Evolutionary conservation across 2,888 invertebrate species (phyloP), one percentile per base, ranked within the genome.

Genomic region (Gerosis bhagava): DNA sequence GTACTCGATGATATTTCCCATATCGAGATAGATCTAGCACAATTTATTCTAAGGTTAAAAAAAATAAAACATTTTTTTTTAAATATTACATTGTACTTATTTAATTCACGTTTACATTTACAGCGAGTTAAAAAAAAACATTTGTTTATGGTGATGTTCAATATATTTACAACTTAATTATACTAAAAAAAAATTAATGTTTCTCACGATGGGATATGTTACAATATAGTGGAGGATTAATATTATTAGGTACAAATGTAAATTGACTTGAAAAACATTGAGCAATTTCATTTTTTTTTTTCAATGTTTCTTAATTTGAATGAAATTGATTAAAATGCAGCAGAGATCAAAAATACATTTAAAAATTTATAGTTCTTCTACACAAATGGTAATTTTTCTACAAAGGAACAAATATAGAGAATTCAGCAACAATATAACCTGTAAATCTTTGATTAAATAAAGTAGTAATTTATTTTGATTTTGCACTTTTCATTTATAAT

Each of bases 1-100:
- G 78, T 59, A 57, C 62, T 62, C 67, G 73, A 68, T 70, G 67
- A 60, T 77, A 62, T 59, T 51, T 61, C 72, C 83, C 67, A 67
- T 74, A 67, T 78, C 71, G 69, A 68, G 66, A 54, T 75, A 70
- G 76, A 68, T 67, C 54, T 63, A 67, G 81, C 77, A 74, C 76
- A 72, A 69, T 69, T n/a, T 70, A 71, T 70, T 71, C 62, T 80
- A 79, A 77, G 73, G 67, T 70, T 70, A 49, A 73, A 58, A 49
- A 73, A 58, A 78, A 81, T 79, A 77, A 83, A 83, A 83, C 59
- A 55, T 59, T 69, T 73, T 74, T 69, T 72, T 80, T 75, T 36
- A 71, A 84, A 82, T 80, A 77, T 71, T 73, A 70, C 64, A 65
- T 61, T 68, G 69, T 74, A 68, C 77, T 83, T 77, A 60, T 70